Conservation (phyloP, 2,888 invertebrate genomes). For the Leptinotarsa peninsularis region DNA sequence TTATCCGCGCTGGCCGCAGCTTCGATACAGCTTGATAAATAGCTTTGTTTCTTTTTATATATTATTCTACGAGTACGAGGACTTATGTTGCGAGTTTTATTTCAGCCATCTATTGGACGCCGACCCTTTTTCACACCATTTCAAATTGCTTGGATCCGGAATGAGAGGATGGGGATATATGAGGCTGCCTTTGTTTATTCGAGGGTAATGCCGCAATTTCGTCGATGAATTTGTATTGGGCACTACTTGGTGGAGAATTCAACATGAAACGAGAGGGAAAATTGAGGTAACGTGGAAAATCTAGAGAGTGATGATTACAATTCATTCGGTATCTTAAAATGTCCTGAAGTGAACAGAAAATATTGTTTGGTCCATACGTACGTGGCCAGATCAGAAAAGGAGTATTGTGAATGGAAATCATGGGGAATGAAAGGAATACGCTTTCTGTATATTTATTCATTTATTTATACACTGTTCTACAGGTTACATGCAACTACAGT, state of each 20-base stretch:
- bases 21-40: slow-evolving; percentile 59
- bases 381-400: no score
- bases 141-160: slow-evolving; percentile 31
- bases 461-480: no score
- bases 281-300: no score
- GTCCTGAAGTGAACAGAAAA: no score
- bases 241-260: background rate
- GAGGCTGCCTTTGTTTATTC: slow-evolving; percentile 25
- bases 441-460: no score
- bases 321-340: no score
- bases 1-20: slow-evolving; percentile 50
- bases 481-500: no score
- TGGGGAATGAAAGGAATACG: no score
- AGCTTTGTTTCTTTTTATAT: slow-evolving; percentile 51
- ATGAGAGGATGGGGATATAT: slow-evolving; percentile 22
- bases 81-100: slow-evolving; percentile 48
- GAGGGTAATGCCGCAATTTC: slow-evolving; percentile 2
- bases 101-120: slow-evolving; percentile 44
- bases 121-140: slow-evolving; percentile 38
- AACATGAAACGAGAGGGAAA: background rate
- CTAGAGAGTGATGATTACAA: no score
- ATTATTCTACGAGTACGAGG: slow-evolving; percentile 44
- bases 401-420: no score
- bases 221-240: background rate
- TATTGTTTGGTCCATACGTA: no score